Conservation (phyloP, 1,140 invertebrate genomes). For the Drosophila tristis region DNA sequence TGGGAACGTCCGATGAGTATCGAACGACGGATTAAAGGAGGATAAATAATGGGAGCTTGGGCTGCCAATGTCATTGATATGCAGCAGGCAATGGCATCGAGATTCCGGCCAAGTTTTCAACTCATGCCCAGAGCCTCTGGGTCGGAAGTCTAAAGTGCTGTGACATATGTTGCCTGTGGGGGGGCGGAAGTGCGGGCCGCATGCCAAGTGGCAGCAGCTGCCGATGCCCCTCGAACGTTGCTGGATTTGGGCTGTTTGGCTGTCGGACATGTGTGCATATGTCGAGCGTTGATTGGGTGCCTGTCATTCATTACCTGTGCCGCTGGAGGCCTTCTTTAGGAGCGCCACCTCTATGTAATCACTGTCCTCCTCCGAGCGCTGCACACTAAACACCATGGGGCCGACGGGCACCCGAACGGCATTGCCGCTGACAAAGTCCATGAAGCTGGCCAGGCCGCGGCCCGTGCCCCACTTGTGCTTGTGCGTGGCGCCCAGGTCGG, state of each 20-base stretch:
- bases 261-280: slow-evolving; percentile 1
- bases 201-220: slow-evolving; percentile 45
- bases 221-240: not conserved
- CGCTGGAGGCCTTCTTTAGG: slow-evolving; percentile 71
- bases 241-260: not conserved
- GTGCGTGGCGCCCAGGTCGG: slow-evolving; percentile 47
- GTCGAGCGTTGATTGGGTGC: slow-evolving; percentile 11
- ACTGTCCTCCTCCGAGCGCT: slow-evolving; percentile 79
- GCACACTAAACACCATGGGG: slow-evolving; percentile 82
- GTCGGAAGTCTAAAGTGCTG: slow-evolving; percentile 8
- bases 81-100: slow-evolving; percentile 2
- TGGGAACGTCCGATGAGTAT: slow-evolving; percentile 36
- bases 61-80: slow-evolving; percentile 37
- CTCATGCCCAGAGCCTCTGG: not conserved
- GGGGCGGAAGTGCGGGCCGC: slow-evolving; percentile 7
- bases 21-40: slow-evolving; percentile 59
- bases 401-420: slow-evolving; percentile 79
- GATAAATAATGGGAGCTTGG: slow-evolving; percentile 58
- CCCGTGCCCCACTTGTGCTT: slow-evolving; percentile 70
- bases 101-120: slow-evolving; percentile 15
- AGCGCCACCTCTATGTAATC: slow-evolving; percentile 83
- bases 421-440: slow-evolving; percentile 80
- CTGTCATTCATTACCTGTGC: slow-evolving; percentile 61
- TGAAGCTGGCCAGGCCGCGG: slow-evolving; percentile 69
- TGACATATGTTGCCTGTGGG: not conserved